Conservation (phyloP, 1,140 invertebrate species). For the Elysia chlorotica region DNA sequence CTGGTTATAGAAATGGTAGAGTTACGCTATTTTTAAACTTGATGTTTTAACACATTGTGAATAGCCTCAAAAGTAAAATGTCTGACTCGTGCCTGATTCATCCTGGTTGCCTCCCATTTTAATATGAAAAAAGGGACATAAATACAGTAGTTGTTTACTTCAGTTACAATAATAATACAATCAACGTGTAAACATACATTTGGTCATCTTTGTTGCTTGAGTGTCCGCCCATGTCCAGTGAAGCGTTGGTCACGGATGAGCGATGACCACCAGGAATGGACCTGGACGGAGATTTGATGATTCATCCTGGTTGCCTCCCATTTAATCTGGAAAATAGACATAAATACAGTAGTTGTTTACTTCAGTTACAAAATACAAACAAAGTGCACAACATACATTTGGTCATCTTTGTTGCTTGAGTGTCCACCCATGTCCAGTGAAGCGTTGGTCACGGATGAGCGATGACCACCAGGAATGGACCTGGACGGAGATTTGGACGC, state of each 20-base stretch:
- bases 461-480: no score
- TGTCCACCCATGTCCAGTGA: background rate
- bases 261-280: no score
- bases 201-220: background rate
- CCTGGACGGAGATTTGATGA: background rate
- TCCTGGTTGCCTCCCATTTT: no score
- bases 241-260: no score
- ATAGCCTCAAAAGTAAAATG: no score
- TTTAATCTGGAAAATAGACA: background rate
- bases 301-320: no score
- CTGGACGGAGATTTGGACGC: background rate
- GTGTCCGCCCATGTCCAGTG: background rate
- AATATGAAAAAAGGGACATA: background rate
- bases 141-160: background rate
- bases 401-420: background rate
- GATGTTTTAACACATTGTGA: no score
- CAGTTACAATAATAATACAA: background rate
- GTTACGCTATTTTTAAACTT: no score
- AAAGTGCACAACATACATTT: background rate
- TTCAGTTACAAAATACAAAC: background rate
- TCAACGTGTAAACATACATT: background rate
- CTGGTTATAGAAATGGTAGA: no score
- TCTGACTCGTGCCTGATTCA: no score
- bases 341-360: background rate
- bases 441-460: no score